Evolutionary conservation across 2,888 invertebrate genomes (phyloP).

Genomic region (Apodemia duryi): DNA sequence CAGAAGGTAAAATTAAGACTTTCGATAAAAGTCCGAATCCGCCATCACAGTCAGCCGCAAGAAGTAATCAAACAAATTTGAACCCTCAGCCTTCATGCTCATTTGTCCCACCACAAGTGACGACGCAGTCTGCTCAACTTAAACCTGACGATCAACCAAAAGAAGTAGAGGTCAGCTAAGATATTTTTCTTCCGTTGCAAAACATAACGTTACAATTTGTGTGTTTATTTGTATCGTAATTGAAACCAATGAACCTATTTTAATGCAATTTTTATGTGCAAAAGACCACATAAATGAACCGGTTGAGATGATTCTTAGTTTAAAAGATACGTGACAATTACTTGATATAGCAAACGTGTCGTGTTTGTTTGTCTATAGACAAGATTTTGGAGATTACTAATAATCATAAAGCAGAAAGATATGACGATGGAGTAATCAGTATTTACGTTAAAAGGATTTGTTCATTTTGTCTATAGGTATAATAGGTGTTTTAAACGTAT

Average conservation of each 20-base stretch:
- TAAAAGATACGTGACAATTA: neutral
- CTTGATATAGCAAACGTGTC: neutral
- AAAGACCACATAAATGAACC: neutral
- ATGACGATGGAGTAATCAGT: neutral
- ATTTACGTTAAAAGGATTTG: neutral
- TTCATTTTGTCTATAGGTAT: neutral
- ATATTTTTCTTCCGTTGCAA: slow-evolving; percentile 22
- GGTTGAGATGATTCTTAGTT: neutral
- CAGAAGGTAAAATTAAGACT: too few relatives aligned
- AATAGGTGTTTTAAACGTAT: neutral
- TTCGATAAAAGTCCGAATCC: slow-evolving; percentile 45
- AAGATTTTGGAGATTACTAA: neutral
- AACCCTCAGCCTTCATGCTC: slow-evolving; percentile 68
- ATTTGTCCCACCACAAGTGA: slow-evolving; percentile 42
- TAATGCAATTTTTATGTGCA: neutral
- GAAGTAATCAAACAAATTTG: slow-evolving; percentile 37
- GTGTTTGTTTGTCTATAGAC: neutral
- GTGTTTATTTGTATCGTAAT: neutral
- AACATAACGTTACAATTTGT: neutral
- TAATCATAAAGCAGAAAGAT: neutral
- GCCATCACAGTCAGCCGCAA: slow-evolving; percentile 40
- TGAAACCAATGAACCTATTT: neutral
- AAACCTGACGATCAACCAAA: slow-evolving; percentile 58
- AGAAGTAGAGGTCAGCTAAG: slow-evolving; percentile 73
- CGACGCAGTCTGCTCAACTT: slow-evolving; percentile 47